Evolutionary conservation across 2,113 vertebrate genomes (phyloP), one percentile per base, ranked within the genome.

Genomic region (Oncorhynchus kisutch): DNA sequence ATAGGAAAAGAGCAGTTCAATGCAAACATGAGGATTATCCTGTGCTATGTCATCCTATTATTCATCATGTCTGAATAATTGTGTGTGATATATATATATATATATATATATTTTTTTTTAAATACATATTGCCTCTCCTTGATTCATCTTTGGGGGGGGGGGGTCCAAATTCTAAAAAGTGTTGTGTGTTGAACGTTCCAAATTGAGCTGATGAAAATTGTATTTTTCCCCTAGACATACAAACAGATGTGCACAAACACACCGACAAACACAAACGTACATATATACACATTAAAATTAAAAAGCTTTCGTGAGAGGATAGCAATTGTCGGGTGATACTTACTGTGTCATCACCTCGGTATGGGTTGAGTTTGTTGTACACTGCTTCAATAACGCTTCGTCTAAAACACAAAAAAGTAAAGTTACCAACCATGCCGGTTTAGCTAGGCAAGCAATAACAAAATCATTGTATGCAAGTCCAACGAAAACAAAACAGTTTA

Each of bases 281-380:
- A 9, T 67, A 81, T 39, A 54, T 0, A 72, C 18, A 27, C 24
- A 22, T 60, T 20, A 6, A 60, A 60, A 20, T 60, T 7, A 60
- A 49, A 67, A 70, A 51, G 67, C 45, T 24, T 20, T 25, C 14
- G 34, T n/a, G 9, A 29, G 29, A 14, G 27, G 29, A 67, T 14
- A 60, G 60, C 65, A 27, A 24, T 8, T 22, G 3, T 34, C 22
- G 68, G 20, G 71, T 64, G 45, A 87, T 96, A 99, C 98, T 97
- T 91, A 99, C 98, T 94, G 96, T 95, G 92, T 99, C 97, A 92
- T 99, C 98, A 59, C 96, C 97, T 94, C 96, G 96, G 92, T 96
- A 99, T 71, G 98, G 98, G 92, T 97, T 98, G 92, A 99, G 95
- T 95, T 96, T 97, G 95, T 97, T 97, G 94, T 98, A 99, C 93